Evolutionary conservation across 1,140 invertebrate genomes (phyloP), one percentile per base, ranked within the genome.

Genomic region (Drosophila subpulchrella): DNA sequence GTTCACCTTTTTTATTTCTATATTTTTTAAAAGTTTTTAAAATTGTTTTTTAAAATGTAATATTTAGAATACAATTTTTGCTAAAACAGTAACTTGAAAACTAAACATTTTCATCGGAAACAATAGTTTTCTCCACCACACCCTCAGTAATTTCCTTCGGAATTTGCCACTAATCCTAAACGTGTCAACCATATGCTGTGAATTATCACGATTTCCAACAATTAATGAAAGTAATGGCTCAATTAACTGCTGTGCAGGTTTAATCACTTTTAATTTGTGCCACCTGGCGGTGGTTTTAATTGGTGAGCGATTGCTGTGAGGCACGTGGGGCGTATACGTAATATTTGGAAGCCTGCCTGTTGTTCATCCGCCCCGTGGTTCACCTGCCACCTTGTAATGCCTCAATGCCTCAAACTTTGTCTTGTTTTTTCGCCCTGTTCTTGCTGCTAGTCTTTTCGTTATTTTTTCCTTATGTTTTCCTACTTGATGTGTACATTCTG

Each of bases 321-420:
- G 46, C 34, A 39, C 34, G 41, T 61, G 58, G 46, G 54, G 41
- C 66, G 67, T 76, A 81, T 77, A 79, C 76, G 81, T 78, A 83
- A 84, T 76, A 76, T 71, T 75, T 73, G 56, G 56, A 62, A 73
- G 10, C 13, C 41, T 58, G 65, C 65, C 65, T 51, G 61, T 41
- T 36, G 39, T 17, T 53, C 65, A 68, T 68, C 38, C 65, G 65
- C 65, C 65, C 65, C 65, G 65, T 68, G 15, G 46, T 48, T 62
- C 62, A 48, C 32, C 32, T 38, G 20, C 7, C 44, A n/a, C 32
- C 42, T 38, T 15, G 13, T 8, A 57, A 34, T 34, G 32, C 8
- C 27, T 27, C 27, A 5, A 30, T 46, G 61, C 61, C 41, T 17
- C 30, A 5, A 65, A 65, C 20, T 62, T 36, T 27, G 41, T 15